A percentile compares a stretch with the other conserved stretches of the same genome.
These are phyloP conservation scores for Lepidocyrtinus sp. DNA, from an alignment of 2,888 invertebrate genomes.

Conservation along the genomic window DNA sequence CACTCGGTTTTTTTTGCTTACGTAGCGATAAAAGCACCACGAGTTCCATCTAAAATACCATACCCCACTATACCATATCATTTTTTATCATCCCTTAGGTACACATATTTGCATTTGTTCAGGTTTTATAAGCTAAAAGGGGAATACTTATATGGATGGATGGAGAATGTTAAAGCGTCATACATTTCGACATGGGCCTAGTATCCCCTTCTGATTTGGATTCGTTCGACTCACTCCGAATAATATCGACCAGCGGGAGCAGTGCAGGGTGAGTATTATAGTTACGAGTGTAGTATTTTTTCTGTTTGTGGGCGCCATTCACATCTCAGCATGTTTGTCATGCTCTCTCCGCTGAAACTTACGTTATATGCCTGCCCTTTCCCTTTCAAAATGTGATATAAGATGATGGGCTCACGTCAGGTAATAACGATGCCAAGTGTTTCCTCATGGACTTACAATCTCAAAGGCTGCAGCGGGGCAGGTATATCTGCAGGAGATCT, in stretches of 20 bases:
- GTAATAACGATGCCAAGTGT: neutral
- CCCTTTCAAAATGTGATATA: neutral
- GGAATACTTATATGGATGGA: neutral
- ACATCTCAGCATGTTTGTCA: constrained; percentile 42
- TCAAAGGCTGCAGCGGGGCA: no score
- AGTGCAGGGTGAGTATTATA: neutral
- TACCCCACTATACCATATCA: neutral
- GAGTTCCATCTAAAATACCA: constrained; percentile 16
- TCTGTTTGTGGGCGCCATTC: constrained; percentile 51
- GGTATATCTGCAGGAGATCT: neutral
- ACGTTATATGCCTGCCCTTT: neutral
- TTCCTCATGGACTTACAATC: no score
- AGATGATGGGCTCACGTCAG: neutral
- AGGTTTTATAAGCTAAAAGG: neutral
- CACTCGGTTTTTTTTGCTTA: neutral
- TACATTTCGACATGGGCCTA: no score
- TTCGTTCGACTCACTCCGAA: constrained; percentile 25
- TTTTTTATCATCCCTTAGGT: neutral
- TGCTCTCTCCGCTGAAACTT: neutral
- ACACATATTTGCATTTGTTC: constrained; percentile 5
- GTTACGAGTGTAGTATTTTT: neutral
- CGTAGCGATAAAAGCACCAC: neutral
- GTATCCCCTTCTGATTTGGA: neutral
- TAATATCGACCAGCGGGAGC: constrained; percentile 13
- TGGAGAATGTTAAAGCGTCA: no score